Percentiles rank a stretch among this genome's conserved stretches.
Conservation (phyloP, 2,888 invertebrate species). For the Cetonia aurata region DNA sequence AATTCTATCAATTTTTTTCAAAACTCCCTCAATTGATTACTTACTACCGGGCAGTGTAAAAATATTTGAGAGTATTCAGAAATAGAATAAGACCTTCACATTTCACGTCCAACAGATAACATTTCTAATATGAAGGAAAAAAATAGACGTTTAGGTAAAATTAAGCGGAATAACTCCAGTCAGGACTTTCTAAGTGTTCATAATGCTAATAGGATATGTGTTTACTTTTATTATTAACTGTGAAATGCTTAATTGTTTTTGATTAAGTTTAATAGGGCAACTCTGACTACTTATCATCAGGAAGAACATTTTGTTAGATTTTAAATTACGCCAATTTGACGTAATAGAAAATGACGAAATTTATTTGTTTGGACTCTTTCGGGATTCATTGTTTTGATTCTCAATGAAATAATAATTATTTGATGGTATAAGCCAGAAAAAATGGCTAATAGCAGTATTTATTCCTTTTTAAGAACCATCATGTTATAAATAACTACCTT, state of each 20-base stretch:
- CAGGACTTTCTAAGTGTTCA: no score
- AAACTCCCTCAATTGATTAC: no score
- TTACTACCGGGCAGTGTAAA: background rate
- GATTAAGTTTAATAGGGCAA: conserved; percentile 4
- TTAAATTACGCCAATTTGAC: background rate
- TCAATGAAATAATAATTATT: background rate
- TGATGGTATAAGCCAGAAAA: background rate
- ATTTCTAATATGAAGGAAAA: conserved; percentile 16
- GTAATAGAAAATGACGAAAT: background rate
- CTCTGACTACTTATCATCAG: background rate
- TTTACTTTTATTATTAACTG: background rate
- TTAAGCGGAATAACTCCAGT: background rate
- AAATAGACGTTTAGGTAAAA: conserved; percentile 17
- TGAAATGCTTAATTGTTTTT: conserved; percentile 6
- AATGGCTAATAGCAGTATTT: no score
- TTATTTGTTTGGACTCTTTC: background rate
- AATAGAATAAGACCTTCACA: conserved; percentile 35
- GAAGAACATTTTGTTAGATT: conserved; percentile 19
- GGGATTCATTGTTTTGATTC: background rate
- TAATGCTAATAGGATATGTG: background rate
- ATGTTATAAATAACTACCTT: no score
- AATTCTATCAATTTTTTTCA: no score
- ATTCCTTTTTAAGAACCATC: no score
- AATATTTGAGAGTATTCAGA: conserved; percentile 33
- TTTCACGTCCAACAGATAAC: conserved; percentile 5